phyloP scores from a whole-genome alignment of 2,888 invertebrate species.

The Trypoxylon attenuatum region DNA sequence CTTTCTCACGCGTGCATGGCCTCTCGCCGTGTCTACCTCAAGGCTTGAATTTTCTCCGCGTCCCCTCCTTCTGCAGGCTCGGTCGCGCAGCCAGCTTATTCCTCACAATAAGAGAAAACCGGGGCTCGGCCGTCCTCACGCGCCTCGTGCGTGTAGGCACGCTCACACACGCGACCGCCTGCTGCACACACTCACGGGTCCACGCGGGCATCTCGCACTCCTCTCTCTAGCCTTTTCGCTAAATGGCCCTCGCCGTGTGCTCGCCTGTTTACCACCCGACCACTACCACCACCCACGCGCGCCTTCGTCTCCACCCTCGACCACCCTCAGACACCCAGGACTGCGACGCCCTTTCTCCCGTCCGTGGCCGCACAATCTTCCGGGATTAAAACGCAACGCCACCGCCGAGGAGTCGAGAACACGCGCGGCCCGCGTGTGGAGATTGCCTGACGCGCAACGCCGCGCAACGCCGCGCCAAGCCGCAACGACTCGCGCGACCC shows the following conservation, averaged over 20 bases:
- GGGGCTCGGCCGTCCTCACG: slow-evolving; percentile 34
- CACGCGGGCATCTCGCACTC: slow-evolving; percentile 15
- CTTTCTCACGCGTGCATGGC: neutral
- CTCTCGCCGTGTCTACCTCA: slow-evolving; percentile 48
- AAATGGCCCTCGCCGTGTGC: slow-evolving; percentile 60
- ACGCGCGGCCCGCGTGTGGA: slow-evolving; percentile 55
- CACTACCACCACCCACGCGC: slow-evolving; percentile 41
- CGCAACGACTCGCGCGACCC: slow-evolving; percentile 18
- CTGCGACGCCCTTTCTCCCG: neutral
- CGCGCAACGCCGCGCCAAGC: too few relatives aligned
- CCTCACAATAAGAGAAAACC: slow-evolving; percentile 65
- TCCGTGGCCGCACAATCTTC: slow-evolving; percentile 59
- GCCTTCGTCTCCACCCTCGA: slow-evolving; percentile 25
- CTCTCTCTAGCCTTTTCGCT: slow-evolving; percentile 58
- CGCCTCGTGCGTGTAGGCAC: slow-evolving; percentile 7
- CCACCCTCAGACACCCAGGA: slow-evolving; percentile 2
- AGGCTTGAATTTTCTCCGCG: slow-evolving; percentile 62
- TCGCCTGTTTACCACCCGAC: slow-evolving; percentile 45
- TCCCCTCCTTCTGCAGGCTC: slow-evolving; percentile 22
- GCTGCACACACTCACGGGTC: neutral
- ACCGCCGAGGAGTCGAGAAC: slow-evolving; percentile 28
- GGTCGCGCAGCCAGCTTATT: slow-evolving; percentile 59
- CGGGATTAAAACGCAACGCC: slow-evolving; percentile 64
- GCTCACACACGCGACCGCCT: neutral
- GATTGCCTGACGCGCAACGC: too few relatives aligned